phyloP scores from a whole-genome alignment of 2,888 invertebrate species.

The Aporophyla lueneburgensis region DNA sequence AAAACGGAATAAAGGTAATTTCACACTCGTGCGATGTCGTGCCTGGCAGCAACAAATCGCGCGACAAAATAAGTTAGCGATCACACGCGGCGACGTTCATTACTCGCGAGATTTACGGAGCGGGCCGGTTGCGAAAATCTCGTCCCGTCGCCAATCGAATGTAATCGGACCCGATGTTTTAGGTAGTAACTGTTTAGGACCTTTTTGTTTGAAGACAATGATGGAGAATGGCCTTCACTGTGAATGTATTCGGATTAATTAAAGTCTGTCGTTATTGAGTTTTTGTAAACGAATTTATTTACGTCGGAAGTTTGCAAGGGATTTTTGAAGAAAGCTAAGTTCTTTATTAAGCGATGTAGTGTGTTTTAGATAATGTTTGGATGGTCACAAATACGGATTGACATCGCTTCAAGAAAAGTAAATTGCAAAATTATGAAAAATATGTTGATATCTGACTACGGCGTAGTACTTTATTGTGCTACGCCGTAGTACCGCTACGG shows the following conservation, averaged over 20 bases:
- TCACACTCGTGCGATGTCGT: constrained; percentile 75
- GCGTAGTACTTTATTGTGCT: constrained; percentile 15
- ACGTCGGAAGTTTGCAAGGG: not conserved
- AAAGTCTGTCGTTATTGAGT: constrained; percentile 9
- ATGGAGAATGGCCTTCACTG: constrained; percentile 25
- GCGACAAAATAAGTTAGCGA: constrained; percentile 81
- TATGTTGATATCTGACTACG: not conserved
- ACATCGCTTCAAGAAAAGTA: not conserved
- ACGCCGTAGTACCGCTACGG: constrained; percentile 23
- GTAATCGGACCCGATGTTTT: constrained; percentile 73
- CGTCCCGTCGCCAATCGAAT: constrained; percentile 38
- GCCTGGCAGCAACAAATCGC: constrained; percentile 85
- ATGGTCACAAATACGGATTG: not conserved
- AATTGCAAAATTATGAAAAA: not conserved
- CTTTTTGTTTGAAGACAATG: constrained; percentile 42
- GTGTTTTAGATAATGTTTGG: not conserved
- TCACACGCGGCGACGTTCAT: constrained; percentile 87
- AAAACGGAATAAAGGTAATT: constrained; percentile 52
- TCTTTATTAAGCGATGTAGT: not conserved
- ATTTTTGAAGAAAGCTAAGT: not conserved
- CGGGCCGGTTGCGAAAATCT: constrained; percentile 74
- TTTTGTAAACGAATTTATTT: not conserved
- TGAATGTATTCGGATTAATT: constrained; percentile 7
- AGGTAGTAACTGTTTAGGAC: constrained; percentile 62
- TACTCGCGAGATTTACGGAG: constrained; percentile 82